phyloP scores from a whole-genome alignment of 2,113 vertebrate genomes.

The Tachycineta bicolor region DNA sequence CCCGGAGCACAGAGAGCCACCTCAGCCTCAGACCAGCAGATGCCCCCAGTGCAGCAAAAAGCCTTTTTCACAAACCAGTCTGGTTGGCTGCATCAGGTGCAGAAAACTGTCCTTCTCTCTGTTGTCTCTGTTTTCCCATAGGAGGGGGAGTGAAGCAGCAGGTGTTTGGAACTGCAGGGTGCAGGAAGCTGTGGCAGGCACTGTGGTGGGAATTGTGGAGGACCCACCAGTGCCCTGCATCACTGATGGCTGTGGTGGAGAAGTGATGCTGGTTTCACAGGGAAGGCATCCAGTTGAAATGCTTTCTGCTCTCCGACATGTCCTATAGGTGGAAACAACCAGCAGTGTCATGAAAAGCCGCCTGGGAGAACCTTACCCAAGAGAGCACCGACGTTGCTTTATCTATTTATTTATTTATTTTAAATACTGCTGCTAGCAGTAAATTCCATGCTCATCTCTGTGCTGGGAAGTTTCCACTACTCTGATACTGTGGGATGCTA shows the following conservation, averaged over 20 bases:
- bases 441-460: not conserved
- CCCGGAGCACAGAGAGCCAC: accelerated
- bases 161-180: not conserved
- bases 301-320: not conserved
- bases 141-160: not conserved
- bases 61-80: not conserved
- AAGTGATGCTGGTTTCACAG: accelerated
- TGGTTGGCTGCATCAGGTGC: not conserved
- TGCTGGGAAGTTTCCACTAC: not conserved
- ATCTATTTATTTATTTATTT: not conserved
- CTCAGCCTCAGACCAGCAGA: not conserved
- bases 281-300: not conserved
- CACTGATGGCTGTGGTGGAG: not conserved
- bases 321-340: not conserved
- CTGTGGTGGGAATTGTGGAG: accelerated
- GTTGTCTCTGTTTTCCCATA: not conserved
- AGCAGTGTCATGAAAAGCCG: not conserved
- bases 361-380: not conserved
- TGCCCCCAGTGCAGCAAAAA: not conserved
- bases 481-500: not conserved
- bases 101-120: not conserved
- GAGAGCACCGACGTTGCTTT: not conserved
- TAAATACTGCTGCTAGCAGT: not conserved
- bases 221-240: accelerated
- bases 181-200: not conserved